phyloP scores from a whole-genome alignment of 2,113 vertebrate species.

The Phrynosoma platyrhinos region DNA sequence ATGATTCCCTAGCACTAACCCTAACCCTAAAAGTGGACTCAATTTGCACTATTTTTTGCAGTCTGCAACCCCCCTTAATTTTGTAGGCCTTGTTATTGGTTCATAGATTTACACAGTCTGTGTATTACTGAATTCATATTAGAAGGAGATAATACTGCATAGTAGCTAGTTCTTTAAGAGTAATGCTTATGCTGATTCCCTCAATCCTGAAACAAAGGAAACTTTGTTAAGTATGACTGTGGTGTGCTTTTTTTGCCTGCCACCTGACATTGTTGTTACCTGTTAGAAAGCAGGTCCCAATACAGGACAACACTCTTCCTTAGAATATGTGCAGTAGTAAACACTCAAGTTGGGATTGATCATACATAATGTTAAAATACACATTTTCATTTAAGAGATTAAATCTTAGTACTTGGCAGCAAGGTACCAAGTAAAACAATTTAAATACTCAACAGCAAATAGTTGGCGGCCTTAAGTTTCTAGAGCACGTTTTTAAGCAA shows the following conservation, averaged over 20 bases:
- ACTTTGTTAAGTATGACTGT: not conserved
- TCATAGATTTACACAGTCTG: conserved; percentile 3
- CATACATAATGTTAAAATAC: not conserved
- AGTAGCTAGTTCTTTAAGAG: not conserved
- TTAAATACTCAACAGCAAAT: not conserved
- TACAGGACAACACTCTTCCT: not conserved
- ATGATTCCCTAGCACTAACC: too few species aligned
- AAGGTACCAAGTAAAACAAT: not conserved
- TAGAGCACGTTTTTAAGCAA: not conserved
- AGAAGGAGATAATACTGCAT: not conserved
- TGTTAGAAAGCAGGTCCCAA: not conserved
- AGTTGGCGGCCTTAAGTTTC: not conserved
- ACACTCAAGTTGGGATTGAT: not conserved
- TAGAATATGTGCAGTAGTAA: not conserved
- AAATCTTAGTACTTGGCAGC: not conserved
- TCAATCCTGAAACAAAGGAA: not conserved
- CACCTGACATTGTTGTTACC: too few species aligned
- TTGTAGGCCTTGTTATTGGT: not conserved
- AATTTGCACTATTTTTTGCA: too few species aligned
- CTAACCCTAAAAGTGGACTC: too few species aligned
- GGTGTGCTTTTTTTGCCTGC: not conserved
- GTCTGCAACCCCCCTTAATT: too few species aligned
- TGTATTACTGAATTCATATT: not conserved
- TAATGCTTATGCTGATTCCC: not conserved
- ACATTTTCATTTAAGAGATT: conserved; percentile 3